Conservation (phyloP, 2,888 invertebrate species). For the Leucophenga maculata region DNA sequence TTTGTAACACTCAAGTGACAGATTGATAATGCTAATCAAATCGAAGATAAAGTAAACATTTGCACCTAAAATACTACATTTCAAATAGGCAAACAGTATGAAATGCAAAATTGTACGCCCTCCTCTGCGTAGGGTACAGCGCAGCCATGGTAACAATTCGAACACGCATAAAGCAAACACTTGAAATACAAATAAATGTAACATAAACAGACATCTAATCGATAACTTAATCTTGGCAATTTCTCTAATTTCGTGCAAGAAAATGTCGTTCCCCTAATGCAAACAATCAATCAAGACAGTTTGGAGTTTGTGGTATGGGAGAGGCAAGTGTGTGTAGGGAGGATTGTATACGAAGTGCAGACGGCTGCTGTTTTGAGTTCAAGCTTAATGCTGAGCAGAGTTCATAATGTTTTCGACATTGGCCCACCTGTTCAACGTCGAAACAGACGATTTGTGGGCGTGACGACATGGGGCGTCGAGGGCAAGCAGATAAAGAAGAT, state of each 20-base stretch:
- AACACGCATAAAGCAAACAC: constrained; percentile 1
- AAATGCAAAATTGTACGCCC: too few relatives aligned
- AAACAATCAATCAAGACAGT: constrained; percentile 53
- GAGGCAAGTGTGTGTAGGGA: background rate
- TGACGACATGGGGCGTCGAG: too few relatives aligned
- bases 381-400: background rate
- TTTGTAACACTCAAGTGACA: background rate
- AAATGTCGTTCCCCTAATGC: constrained; percentile 39
- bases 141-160: background rate
- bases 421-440: constrained; percentile 2
- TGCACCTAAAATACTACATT: background rate
- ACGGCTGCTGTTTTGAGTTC: background rate
- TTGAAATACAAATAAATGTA: background rate
- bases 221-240: constrained; percentile 40
- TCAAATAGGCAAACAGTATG: background rate
- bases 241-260: constrained; percentile 36
- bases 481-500: too few relatives aligned
- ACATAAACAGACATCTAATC: constrained; percentile 35
- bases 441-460: too few relatives aligned
- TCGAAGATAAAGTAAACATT: background rate
- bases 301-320: background rate
- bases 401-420: background rate
- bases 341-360: background rate
- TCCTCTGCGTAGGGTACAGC: background rate
- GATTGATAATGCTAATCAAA: background rate